Percentiles rank a stretch among this genome's conserved stretches.
Evolutionary conservation across 2,797 vertebrate genomes (phyloP).

Genomic region (Pteronotus mesoamericanus): DNA sequence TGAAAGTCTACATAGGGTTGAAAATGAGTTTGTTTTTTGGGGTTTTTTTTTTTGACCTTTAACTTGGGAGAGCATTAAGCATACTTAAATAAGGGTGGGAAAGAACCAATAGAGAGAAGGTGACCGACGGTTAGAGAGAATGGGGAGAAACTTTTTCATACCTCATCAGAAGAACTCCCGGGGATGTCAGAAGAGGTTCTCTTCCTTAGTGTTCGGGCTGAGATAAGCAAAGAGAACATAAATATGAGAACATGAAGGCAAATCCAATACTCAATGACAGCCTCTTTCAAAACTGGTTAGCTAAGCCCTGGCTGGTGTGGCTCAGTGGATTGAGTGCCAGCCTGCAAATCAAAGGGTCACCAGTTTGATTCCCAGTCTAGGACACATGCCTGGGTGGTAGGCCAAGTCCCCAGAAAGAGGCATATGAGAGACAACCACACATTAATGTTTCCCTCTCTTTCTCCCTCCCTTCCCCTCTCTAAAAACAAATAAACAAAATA

Average conservation of each 20-base stretch:
- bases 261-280: neutral
- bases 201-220: neutral
- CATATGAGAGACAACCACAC: no score
- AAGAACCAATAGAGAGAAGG: neutral
- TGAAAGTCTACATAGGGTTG: neutral
- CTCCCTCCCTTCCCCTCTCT: no score
- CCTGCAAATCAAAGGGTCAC: no score
- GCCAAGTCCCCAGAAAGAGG: no score
- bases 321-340: no score
- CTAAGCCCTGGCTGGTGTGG: no score
- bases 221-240: neutral
- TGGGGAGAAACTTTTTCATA: neutral
- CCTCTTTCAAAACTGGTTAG: neutral
- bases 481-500: no score
- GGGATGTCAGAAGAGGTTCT: neutral
- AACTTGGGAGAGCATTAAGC: neutral
- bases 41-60: neutral
- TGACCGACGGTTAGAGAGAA: neutral
- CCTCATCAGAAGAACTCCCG: neutral
- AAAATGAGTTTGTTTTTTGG: neutral
- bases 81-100: neutral
- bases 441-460: no score
- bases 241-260: neutral
- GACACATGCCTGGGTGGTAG: no score
- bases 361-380: no score